Base-by-base conservation (phyloP, 2,797 vertebrate genomes). In the Hydrophis major region DNA sequence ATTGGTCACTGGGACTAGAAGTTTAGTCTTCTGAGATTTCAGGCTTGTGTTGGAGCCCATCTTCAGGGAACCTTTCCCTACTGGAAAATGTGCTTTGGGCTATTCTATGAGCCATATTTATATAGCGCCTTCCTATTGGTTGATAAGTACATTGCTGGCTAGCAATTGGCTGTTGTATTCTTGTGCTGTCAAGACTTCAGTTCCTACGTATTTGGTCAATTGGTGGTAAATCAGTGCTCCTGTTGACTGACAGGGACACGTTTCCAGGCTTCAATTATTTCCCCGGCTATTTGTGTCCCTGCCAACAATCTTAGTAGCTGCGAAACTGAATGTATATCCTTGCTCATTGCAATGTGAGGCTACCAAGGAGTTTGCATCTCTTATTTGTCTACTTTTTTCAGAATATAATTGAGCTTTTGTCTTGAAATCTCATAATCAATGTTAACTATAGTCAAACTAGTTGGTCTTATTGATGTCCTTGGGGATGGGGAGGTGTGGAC, bases 381-480 rank as follows among this genome's bases (percentile, higher is more conserved):
- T 28, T 87, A 32, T 56, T 60, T 66, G n/a, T 66, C 12, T 20
- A 16, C n/a, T 92, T 87, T 87, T 92, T 86, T 60, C 37, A 56
- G n/a, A 87, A 92, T 37, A 56, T 25, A 87, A 66, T 87, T 56
- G n/a, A 92, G 37, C n/a, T 66, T 86, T 92, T 87, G 47, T n/a
- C n/a, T 37, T 56, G 83, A 53, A 74, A 74, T 37, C 6, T 37
- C 16, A 37, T 74, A 20, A 6, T 74, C 32, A 32, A 1, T 74
- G 14, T 74, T 74, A n/a, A 25, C 78, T 27, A 4, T 37, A 57
- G 86, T 53, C 56, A 56, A 56, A 92, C 18, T 87, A 60, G 50
- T 63, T 87, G 59, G 22, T 32, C 7, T 10, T 37, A 47, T 47
- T 47, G 22, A 47, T 83, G 20, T 47, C 20, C 20, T 2, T 2